These are phyloP conservation scores for Aselliscus stoliczkanus DNA, from an alignment of 2,797 vertebrate species.

Conservation along the genomic window DNA sequence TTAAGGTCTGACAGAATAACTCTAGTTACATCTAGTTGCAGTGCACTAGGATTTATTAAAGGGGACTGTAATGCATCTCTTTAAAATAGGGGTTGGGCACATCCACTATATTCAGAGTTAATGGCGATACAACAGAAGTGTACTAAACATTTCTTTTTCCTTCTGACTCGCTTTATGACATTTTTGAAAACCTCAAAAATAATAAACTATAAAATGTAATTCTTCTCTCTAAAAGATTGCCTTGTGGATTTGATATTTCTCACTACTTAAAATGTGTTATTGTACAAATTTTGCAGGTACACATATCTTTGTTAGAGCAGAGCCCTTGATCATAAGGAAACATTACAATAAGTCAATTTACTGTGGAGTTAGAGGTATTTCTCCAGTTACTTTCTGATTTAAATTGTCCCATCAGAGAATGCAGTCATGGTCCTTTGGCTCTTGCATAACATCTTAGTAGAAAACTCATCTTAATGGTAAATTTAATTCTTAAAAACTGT, in stretches of 20 bases:
- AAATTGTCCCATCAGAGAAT: background rate
- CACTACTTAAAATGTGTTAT: background rate
- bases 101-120: constrained; percentile 62
- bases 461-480: background rate
- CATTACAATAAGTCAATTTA: background rate
- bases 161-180: constrained; percentile 63
- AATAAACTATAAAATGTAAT: constrained; percentile 67
- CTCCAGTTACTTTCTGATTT: background rate
- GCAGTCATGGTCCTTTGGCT: background rate
- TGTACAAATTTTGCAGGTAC: background rate
- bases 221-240: constrained; percentile 30
- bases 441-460: background rate
- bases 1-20: constrained; percentile 69
- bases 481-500: background rate
- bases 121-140: constrained; percentile 60
- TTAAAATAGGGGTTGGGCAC: constrained; percentile 52
- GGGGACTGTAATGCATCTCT: constrained; percentile 54
- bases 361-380: background rate
- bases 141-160: constrained; percentile 46
- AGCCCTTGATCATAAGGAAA: background rate
- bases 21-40: constrained; percentile 70
- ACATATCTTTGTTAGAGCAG: background rate
- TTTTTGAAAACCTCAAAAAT: constrained; percentile 66
- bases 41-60: constrained; percentile 72
- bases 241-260: background rate